These are phyloP conservation scores for Botia almorhae DNA, from an alignment of 2,797 vertebrate genomes.

Conservation along the genomic window DNA sequence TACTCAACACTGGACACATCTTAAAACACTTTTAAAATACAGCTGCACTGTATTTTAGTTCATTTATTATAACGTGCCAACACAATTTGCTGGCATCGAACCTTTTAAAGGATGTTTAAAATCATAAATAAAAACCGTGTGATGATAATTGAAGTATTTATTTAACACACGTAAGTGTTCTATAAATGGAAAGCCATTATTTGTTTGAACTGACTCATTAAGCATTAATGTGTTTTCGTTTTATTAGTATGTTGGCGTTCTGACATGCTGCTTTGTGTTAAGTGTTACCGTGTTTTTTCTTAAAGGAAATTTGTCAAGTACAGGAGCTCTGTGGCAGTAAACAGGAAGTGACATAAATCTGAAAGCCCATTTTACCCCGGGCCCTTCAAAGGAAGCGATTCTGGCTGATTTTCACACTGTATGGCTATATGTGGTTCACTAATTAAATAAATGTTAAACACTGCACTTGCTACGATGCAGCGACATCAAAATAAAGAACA, in stretches of 20 bases:
- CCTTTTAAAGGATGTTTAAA: conserved; percentile 5
- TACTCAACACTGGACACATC: not conserved
- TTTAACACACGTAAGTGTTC: conserved; percentile 2
- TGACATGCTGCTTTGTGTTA: conserved; percentile 43
- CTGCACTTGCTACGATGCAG: not conserved
- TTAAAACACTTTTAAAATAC: not conserved
- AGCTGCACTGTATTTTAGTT: not conserved
- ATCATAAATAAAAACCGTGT: not conserved
- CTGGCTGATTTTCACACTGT: conserved; percentile 57
- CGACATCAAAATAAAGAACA: conserved; percentile 1
- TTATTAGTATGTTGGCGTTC: conserved; percentile 38
- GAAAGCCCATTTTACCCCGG: conserved; percentile 50
- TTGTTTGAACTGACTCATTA: not conserved
- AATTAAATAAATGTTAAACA: conserved; percentile 12
- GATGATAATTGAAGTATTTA: not conserved
- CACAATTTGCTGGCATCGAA: conserved; percentile 7
- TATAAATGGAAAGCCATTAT: not conserved
- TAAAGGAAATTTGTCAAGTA: conserved; percentile 83
- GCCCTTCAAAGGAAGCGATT: conserved; percentile 67
- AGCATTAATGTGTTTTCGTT: not conserved
- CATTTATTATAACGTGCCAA: not conserved
- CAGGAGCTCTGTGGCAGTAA: conserved; percentile 80
- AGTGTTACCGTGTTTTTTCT: conserved; percentile 53
- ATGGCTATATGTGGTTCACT: conserved; percentile 15
- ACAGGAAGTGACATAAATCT: conserved; percentile 76